These are phyloP conservation scores for Cheilosia variabilis DNA, from an alignment of 2,888 invertebrate genomes.

Conservation along the genomic window DNA sequence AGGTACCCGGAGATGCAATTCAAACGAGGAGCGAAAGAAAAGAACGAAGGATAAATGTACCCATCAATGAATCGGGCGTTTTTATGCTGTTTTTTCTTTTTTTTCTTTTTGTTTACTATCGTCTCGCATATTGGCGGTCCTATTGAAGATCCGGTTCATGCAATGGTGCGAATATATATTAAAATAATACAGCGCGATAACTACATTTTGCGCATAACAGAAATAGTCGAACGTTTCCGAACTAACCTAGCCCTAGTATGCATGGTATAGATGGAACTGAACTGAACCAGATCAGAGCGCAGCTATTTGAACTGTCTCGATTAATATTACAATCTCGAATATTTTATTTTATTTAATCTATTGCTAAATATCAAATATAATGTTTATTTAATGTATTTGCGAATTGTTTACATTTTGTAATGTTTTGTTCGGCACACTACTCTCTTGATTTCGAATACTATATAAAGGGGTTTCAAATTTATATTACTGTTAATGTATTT, in stretches of 20 bases:
- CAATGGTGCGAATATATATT: neutral
- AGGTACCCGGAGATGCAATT: slow-evolving; percentile 88
- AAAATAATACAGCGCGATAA: too few relatives aligned
- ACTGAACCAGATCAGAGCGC: slow-evolving; percentile 1
- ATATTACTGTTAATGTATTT: slow-evolving; percentile 60
- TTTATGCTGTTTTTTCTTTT: neutral
- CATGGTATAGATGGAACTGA: too few relatives aligned
- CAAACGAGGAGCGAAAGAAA: slow-evolving; percentile 86
- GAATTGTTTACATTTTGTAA: slow-evolving; percentile 3
- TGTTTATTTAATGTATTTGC: slow-evolving; percentile 20
- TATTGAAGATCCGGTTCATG: neutral
- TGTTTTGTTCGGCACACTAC: slow-evolving; percentile 6
- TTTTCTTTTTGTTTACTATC: neutral
- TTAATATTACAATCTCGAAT: slow-evolving; percentile 8
- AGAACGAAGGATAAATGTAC: slow-evolving; percentile 87
- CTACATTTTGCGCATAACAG: too few relatives aligned
- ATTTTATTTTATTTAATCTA: slow-evolving; percentile 13
- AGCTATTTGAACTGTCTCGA: slow-evolving; percentile 15
- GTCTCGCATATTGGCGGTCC: slow-evolving; percentile 17
- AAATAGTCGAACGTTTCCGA: too few relatives aligned
- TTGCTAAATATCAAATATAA: slow-evolving; percentile 27
- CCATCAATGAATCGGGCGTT: slow-evolving; percentile 84
- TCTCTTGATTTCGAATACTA: slow-evolving; percentile 13
- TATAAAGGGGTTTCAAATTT: slow-evolving; percentile 49
- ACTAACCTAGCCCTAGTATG: too few relatives aligned